Base-by-base conservation (phyloP, 2,797 vertebrate genomes). In the Vultur gryphus region DNA sequence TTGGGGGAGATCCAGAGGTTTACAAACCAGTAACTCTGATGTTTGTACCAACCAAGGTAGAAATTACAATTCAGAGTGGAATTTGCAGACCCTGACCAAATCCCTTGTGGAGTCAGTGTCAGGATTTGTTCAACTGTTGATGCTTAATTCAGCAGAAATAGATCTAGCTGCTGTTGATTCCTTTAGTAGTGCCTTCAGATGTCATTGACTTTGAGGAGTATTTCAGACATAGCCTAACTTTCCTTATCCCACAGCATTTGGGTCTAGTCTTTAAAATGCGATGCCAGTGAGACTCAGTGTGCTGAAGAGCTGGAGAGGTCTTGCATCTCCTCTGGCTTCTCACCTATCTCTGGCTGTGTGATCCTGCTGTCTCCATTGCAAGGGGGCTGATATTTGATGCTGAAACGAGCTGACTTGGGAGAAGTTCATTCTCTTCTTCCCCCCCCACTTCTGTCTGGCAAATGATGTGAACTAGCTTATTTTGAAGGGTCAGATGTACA, bases 401-500 rank as follows among this genome's bases (percentile, higher is more conserved):
- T 71, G 61, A 20, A 61, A 59, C 0, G 10, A 61, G 25, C 25
- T 55, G 39, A 41, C 15, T 3, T n/a, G 20, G 57, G 23, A 29
- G 5, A 19, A 19, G 9, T 26, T 61, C 1, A 11, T 51, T 13
- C 3, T 26, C 6, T 11, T 5, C 10, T 16, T 13, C 28, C 7
- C 15, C 43, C 16, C 0, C 3, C 44, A 3, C 10, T 10, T 2
- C 7, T 31, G 0, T n/a, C 7, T 41, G 14, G 24, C 16, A 13
- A 48, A 16, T 24, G 48, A 13, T n/a, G 49, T 59, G 54, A 66
- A 43, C 26, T 23, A 29, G 10, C 18, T 31, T n/a, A 9, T 87
- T 89, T 16, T 12, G 48, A 29, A 57, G 44, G 35, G 8, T 46
- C 35, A 13, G 33, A 6, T 54, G 16, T 11, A 8, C 35, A 1